These are phyloP conservation scores for Trematocara marginatum DNA, from an alignment of 2,113 vertebrate genomes.

Conservation along the genomic window DNA sequence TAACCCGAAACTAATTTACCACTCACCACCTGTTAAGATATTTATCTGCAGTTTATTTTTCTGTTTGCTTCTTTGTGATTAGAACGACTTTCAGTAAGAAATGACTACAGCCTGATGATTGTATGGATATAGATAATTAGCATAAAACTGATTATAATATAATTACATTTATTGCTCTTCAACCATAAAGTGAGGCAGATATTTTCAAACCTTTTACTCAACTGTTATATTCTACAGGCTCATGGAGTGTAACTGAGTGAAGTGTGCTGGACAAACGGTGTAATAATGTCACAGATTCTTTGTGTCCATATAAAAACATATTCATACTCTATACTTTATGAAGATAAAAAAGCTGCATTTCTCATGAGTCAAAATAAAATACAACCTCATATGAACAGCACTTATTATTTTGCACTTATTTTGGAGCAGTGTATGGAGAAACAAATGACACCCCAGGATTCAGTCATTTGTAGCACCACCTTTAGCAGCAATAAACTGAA, in stretches of 20 bases:
- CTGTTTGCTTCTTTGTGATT: not conserved
- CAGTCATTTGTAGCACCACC: not conserved
- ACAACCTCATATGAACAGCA: not conserved
- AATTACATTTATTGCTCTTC: not conserved
- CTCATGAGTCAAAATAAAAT: not conserved
- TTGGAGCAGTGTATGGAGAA: not conserved
- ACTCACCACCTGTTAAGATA: not conserved
- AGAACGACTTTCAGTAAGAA: not conserved
- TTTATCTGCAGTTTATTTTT: not conserved
- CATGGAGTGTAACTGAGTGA: not conserved
- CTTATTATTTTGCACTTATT: not conserved
- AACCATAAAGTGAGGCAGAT: not conserved
- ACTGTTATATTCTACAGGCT: not conserved
- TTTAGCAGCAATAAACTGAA: not conserved
- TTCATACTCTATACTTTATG: not conserved
- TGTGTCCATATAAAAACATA: not conserved
- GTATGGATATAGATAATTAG: not conserved
- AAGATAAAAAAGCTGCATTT: not conserved
- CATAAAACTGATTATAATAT: not conserved
- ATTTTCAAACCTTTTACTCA: not conserved
- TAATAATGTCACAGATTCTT: not conserved
- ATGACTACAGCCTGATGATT: not conserved
- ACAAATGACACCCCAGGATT: not conserved
- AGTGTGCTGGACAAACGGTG: conserved; percentile 4
- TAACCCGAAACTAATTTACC: not conserved